phyloP scores from a whole-genome alignment of 2,888 invertebrate species.

The Perithous albicinctus region DNA sequence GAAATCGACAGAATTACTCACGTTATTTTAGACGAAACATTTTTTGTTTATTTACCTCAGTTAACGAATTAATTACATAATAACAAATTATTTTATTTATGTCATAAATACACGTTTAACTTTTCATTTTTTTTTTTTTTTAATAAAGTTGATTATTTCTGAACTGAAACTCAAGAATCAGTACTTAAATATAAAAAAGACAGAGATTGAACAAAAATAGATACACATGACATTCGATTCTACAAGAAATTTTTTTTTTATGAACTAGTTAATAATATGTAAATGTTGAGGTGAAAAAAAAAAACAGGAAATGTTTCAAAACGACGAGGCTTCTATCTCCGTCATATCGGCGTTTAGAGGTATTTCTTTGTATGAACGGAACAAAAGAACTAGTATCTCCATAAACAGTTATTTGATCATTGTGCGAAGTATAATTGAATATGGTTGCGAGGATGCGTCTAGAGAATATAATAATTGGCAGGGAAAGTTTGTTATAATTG shows the following conservation, averaged over 20 bases:
- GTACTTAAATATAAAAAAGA: neutral
- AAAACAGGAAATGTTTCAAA: neutral
- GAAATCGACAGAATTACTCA: neutral
- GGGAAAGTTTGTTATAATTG: neutral
- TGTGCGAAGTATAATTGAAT: constrained; percentile 36
- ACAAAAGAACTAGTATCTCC: constrained; percentile 14
- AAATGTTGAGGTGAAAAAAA: neutral
- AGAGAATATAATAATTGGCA: neutral
- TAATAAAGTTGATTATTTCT: neutral
- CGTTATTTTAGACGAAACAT: neutral
- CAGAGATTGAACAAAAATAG: neutral
- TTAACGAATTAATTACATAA: neutral
- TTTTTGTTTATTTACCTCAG: neutral
- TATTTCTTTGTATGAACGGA: constrained; percentile 14
- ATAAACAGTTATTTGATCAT: neutral
- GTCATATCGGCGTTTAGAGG: neutral
- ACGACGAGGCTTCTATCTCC: neutral
- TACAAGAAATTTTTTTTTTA: neutral
- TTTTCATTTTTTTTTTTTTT: too few species aligned
- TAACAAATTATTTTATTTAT: neutral
- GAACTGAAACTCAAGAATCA: neutral
- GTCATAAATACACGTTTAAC: neutral
- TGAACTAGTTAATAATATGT: neutral
- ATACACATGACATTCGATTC: neutral
- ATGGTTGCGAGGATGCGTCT: constrained; percentile 26